Conservation (phyloP, 2,888 invertebrate genomes). For the Carabus problematicus region DNA sequence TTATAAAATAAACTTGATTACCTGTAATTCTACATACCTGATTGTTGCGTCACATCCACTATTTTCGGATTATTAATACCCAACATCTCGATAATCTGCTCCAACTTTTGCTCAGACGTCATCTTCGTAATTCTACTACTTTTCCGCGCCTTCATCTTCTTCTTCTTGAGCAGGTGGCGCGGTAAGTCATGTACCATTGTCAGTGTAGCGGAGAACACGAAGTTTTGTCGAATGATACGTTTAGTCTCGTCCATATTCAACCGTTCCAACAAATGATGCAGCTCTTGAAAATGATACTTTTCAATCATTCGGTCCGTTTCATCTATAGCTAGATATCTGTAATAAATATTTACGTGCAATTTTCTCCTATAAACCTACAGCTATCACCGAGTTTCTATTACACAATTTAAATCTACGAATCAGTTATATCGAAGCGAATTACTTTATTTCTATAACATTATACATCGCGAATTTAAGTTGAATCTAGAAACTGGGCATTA, state of each 20-base stretch:
- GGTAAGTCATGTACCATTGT: conserved; percentile 90
- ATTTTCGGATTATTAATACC: conserved; percentile 91
- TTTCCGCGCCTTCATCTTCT: conserved; percentile 60
- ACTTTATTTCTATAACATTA: no score
- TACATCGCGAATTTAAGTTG: no score
- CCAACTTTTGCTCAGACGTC: conserved; percentile 78
- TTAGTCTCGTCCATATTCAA: conserved; percentile 75
- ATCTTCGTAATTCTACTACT: conserved; percentile 68
- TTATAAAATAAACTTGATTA: background rate
- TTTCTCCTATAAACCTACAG: no score
- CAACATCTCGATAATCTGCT: conserved; percentile 77
- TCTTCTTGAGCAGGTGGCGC: conserved; percentile 70
- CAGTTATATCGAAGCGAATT: no score
- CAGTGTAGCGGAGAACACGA: conserved; percentile 97
- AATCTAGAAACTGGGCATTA: no score
- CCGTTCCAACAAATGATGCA: conserved; percentile 79
- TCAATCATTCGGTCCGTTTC: conserved; percentile 99
- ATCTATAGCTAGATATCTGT: conserved; percentile 90
- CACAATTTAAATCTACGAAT: no score
- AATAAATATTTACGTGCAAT: conserved; percentile 35
- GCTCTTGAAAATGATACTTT: conserved; percentile 92
- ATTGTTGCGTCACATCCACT: conserved; percentile 86
- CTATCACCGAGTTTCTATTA: no score
- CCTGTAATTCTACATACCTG: conserved; percentile 60
- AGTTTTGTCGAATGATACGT: conserved; percentile 79